Conservation (phyloP, 2,888 invertebrate genomes). For the Pediacus dermestoides region DNA sequence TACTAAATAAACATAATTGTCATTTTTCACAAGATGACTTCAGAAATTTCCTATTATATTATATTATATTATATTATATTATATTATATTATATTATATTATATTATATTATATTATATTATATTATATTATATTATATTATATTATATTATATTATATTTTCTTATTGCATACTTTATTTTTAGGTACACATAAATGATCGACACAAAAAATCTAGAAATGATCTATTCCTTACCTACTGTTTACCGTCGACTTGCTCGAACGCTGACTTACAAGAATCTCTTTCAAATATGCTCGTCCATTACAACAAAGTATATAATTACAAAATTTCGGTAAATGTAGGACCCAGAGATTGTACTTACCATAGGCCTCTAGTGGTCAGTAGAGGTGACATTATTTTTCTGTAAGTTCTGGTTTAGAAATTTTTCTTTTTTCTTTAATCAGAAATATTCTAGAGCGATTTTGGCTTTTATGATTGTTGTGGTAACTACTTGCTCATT, state of each 20-base stretch:
- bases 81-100: no score
- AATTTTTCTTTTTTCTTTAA: no score
- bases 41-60: no score
- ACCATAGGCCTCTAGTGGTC: constrained; percentile 9
- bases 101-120: no score
- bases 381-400: constrained; percentile 17
- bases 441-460: constrained; percentile 23
- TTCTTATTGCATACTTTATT: no score
- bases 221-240: constrained; percentile 57
- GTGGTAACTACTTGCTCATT: constrained; percentile 25
- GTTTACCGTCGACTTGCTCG: constrained; percentile 57
- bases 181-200: constrained; percentile 22
- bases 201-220: constrained; percentile 21
- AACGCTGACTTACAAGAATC: constrained; percentile 50
- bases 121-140: no score
- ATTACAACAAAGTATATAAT: constrained; percentile 18
- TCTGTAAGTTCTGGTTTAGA: constrained; percentile 17
- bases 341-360: constrained; percentile 22
- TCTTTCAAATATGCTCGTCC: constrained; percentile 22
- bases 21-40: no score
- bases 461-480: constrained; percentile 20
- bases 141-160: no score
- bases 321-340: constrained; percentile 21
- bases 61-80: no score
- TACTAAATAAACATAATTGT: no score